phyloP scores from a whole-genome alignment of 2,797 vertebrate species.

The Gila robusta region DNA sequence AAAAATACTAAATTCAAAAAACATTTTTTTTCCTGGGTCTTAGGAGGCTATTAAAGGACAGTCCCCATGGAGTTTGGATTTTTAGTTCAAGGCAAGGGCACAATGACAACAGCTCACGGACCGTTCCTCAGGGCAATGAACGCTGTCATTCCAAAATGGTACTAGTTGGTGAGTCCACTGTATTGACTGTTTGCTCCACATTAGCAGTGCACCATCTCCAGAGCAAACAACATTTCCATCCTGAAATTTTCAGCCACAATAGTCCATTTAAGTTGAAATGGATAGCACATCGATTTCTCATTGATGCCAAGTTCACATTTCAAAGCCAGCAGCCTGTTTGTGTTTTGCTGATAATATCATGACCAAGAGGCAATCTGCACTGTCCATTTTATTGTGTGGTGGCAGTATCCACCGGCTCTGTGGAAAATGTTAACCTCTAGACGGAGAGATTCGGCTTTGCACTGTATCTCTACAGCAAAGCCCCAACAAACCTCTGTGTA shows the following conservation, averaged over 20 bases:
- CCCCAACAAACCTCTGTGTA: background rate
- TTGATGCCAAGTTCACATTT: slow-evolving; percentile 23
- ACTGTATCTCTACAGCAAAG: background rate
- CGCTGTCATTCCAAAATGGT: background rate
- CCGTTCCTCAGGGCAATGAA: background rate
- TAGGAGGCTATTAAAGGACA: background rate
- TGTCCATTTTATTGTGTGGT: background rate
- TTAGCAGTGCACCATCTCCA: background rate
- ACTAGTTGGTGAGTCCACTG: background rate
- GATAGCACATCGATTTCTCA: slow-evolving; percentile 16
- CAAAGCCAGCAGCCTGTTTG: slow-evolving; percentile 23
- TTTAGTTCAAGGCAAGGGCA: slow-evolving; percentile 16
- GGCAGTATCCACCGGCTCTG: background rate
- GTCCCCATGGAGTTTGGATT: background rate
- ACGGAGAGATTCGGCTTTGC: background rate
- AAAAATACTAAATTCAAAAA: too few species aligned
- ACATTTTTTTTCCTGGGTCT: too few species aligned
- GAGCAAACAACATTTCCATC: slow-evolving; percentile 18
- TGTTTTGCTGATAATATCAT: slow-evolving; percentile 14
- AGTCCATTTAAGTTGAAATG: slow-evolving; percentile 14
- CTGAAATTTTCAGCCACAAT: background rate
- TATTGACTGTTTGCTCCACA: slow-evolving; percentile 4
- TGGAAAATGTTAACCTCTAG: slow-evolving; percentile 23
- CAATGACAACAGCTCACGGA: background rate
- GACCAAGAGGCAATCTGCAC: slow-evolving; percentile 8